These are phyloP conservation scores for Chelonia mydas DNA, from an alignment of 2,797 vertebrate species.

Conservation along the genomic window DNA sequence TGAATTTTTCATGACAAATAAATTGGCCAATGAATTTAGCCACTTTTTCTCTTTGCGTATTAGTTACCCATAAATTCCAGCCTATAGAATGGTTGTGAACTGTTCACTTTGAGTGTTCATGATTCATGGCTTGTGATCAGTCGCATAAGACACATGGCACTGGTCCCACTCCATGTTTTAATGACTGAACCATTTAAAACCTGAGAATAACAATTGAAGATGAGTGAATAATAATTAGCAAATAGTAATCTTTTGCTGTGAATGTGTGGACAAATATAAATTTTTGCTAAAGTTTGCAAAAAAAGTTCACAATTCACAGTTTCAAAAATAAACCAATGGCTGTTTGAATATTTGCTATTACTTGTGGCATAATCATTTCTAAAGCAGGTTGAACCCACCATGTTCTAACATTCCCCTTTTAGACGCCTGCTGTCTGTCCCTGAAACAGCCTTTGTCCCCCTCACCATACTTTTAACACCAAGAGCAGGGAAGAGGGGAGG, in stretches of 20 bases:
- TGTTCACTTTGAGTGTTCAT: neutral
- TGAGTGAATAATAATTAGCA: neutral
- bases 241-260: neutral
- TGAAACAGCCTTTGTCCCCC: neutral
- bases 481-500: neutral
- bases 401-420: neutral
- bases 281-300: neutral
- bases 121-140: slow-evolving; percentile 43
- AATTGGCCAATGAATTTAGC: neutral
- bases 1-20: slow-evolving; percentile 17
- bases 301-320: neutral
- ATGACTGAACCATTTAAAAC: neutral
- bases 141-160: neutral
- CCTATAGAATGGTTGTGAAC: slow-evolving; percentile 31
- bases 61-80: slow-evolving; percentile 35
- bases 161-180: neutral
- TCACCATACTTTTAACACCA: neutral
- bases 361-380: neutral
- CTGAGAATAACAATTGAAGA: neutral
- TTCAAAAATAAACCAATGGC: neutral
- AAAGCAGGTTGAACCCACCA: neutral
- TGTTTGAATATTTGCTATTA: neutral
- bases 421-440: neutral
- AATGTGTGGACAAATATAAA: neutral
- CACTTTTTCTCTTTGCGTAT: neutral